Conservation (phyloP, 2,113 vertebrate species). For the Acrocephalus kingi region DNA sequence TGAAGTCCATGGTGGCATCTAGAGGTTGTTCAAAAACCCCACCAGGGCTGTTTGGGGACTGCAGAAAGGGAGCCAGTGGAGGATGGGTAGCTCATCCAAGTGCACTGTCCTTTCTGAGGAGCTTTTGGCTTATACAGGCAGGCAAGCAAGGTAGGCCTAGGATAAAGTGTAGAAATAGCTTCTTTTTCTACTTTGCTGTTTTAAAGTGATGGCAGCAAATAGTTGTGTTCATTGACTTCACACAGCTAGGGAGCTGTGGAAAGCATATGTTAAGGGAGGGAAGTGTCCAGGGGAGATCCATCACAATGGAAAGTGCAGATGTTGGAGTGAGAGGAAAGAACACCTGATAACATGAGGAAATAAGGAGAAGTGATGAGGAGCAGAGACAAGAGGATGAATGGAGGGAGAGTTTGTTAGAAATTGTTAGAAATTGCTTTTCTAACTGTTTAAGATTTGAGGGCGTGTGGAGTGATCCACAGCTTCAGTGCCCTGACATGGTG, state of each 20-base stretch:
- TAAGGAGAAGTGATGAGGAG: neutral
- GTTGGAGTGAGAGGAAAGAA: neutral
- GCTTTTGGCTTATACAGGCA: neutral
- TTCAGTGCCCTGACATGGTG: neutral
- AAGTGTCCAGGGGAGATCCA: neutral
- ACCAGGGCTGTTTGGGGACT: neutral
- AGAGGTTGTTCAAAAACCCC: neutral
- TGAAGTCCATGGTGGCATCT: neutral
- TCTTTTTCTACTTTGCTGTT: neutral
- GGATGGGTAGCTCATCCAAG: neutral
- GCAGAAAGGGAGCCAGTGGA: neutral
- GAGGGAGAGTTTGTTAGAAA: too few relatives aligned
- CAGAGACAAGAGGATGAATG: neutral
- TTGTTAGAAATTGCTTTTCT: neutral
- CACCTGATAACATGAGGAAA: neutral
- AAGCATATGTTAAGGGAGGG: neutral
- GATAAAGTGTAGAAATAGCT: neutral
- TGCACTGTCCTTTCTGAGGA: neutral
- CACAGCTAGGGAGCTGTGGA: neutral
- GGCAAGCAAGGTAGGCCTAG: neutral
- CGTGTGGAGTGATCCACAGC: neutral
- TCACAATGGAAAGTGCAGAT: neutral
- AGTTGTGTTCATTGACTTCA: neutral
- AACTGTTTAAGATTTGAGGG: neutral
- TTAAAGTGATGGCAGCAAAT: neutral